Evolutionary conservation across 2,888 invertebrate genomes (phyloP).

Genomic region (Drosophila mayaguana): DNA sequence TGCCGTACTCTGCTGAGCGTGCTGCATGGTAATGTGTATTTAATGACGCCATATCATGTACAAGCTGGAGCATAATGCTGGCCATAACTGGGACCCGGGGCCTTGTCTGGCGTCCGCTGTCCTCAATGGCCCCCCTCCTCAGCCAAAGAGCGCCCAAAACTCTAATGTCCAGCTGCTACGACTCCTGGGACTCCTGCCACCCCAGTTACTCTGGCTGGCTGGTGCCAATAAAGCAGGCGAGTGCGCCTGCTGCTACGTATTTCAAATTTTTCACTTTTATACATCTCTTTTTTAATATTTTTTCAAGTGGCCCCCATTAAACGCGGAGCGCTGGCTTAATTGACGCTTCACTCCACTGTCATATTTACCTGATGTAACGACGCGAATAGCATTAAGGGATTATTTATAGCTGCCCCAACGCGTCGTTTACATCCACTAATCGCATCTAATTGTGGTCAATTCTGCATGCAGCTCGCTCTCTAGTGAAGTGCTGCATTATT

Average conservation of each 20-base stretch:
- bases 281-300: slow-evolving; percentile 53
- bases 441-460: slow-evolving; percentile 47
- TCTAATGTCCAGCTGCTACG: slow-evolving; percentile 67
- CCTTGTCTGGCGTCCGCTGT: slow-evolving; percentile 47
- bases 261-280: slow-evolving; percentile 37
- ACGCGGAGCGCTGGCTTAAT: slow-evolving; percentile 50
- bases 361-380: slow-evolving; percentile 15
- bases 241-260: slow-evolving; percentile 54
- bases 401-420: slow-evolving; percentile 13
- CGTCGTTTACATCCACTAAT: slow-evolving; percentile 39
- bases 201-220: slow-evolving; percentile 18
- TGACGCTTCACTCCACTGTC: slow-evolving; percentile 14
- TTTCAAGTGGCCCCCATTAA: slow-evolving; percentile 65
- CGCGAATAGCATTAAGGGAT: slow-evolving; percentile 13
- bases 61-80: slow-evolving; percentile 70
- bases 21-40: slow-evolving; percentile 76
- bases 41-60: slow-evolving; percentile 81
- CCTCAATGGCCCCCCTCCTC: slow-evolving; percentile 36
- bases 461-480: neutral
- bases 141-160: slow-evolving; percentile 1
- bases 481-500: neutral
- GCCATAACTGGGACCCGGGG: slow-evolving; percentile 34
- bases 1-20: neutral
- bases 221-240: slow-evolving; percentile 71
- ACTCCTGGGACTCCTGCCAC: neutral